Conservation (phyloP, 1,140 invertebrate species). For the Cepaea nemoralis region DNA sequence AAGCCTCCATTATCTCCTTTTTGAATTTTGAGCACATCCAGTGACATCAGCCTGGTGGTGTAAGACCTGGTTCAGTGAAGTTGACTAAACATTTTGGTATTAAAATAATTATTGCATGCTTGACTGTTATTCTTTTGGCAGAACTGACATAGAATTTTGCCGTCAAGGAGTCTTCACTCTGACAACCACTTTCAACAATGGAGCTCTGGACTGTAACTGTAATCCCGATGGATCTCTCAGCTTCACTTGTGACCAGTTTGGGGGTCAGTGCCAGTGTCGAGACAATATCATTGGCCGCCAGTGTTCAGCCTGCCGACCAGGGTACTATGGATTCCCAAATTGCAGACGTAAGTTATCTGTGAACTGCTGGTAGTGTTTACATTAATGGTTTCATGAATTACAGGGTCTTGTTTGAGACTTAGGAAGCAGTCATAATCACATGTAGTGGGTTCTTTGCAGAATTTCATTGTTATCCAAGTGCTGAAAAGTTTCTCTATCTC, state of each 20-base stretch:
- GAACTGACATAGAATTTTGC: slow-evolving; percentile 55
- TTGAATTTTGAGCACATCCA: too few species aligned
- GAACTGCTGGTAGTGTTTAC: too few species aligned
- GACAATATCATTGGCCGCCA: slow-evolving; percentile 92
- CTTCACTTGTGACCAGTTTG: slow-evolving; percentile 87
- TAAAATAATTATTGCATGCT: neutral
- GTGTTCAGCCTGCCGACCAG: slow-evolving; percentile 90
- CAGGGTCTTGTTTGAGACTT: too few species aligned
- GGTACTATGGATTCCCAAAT: slow-evolving; percentile 94
- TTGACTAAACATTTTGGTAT: too few species aligned
- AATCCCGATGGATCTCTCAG: slow-evolving; percentile 89
- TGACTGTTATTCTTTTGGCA: slow-evolving; percentile 28
- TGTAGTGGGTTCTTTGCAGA: too few species aligned
- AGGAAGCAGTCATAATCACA: too few species aligned
- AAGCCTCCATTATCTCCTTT: too few species aligned
- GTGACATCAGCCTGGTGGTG: too few species aligned
- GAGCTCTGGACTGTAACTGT: slow-evolving; percentile 90
- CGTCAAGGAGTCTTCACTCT: slow-evolving; percentile 87
- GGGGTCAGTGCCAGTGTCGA: slow-evolving; percentile 95
- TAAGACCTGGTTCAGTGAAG: too few species aligned
- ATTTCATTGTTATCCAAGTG: too few species aligned
- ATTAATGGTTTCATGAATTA: too few species aligned
- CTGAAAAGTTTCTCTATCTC: too few species aligned
- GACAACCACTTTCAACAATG: slow-evolving; percentile 93
- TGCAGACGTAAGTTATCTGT: slow-evolving; percentile 78